Evolutionary conservation across 1,140 invertebrate genomes (phyloP).

Genomic region (Zaprionus vittiger): DNA sequence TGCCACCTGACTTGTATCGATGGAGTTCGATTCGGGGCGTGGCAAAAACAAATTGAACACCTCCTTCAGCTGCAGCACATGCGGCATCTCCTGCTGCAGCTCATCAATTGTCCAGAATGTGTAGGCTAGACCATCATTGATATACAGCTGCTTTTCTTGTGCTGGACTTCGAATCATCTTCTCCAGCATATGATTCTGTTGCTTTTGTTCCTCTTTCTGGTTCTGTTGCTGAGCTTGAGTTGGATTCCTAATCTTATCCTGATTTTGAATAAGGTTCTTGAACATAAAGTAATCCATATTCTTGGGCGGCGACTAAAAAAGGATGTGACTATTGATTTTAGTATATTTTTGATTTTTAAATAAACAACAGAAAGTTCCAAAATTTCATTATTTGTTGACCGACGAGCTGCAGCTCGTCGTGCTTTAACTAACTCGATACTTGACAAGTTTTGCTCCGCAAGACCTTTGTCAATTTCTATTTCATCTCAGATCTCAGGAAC

Average conservation of each 20-base stretch:
- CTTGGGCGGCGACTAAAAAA: neutral
- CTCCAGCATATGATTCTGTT: neutral
- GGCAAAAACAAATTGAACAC: conserved; percentile 46
- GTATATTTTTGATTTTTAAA: neutral
- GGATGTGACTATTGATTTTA: neutral
- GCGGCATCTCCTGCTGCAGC: conserved; percentile 40
- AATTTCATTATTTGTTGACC: neutral
- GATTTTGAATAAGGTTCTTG: neutral
- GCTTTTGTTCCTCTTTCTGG: neutral
- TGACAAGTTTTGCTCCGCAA: neutral
- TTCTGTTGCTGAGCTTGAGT: neutral
- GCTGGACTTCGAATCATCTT: neutral
- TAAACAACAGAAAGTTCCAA: neutral
- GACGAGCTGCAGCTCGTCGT: neutral
- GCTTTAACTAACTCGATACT: neutral
- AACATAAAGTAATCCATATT: neutral
- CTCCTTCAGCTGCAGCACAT: conserved; percentile 32
- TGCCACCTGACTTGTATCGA: conserved; percentile 43
- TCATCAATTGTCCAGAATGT: conserved; percentile 36
- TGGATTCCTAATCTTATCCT: neutral
- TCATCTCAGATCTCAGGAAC: too few relatives aligned
- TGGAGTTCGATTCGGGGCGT: neutral
- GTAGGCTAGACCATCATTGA: neutral
- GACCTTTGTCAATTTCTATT: too few relatives aligned
- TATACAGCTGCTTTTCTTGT: neutral